Conservation (phyloP, 2,797 vertebrate species). For the Myioborus miniatus region DNA sequence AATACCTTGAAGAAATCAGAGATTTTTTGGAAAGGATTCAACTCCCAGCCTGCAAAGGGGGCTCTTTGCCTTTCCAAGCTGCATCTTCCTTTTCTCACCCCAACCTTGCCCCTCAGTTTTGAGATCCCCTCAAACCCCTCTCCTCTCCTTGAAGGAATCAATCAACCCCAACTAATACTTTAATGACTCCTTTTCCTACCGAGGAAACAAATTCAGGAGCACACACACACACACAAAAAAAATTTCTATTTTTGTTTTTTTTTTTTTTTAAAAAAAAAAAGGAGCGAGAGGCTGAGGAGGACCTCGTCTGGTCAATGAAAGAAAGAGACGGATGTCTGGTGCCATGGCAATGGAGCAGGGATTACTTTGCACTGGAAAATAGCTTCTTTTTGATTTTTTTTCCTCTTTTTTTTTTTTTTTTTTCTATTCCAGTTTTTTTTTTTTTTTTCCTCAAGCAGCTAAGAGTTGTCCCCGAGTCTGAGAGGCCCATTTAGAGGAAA, state of each 20-base stretch:
- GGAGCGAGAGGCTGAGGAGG: conserved; percentile 85
- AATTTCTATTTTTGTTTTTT: background rate
- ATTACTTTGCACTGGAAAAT: conserved; percentile 87
- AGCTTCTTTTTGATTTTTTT: conserved; percentile 48
- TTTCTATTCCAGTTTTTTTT: background rate
- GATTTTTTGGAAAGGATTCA: background rate
- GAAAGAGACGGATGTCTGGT: conserved; percentile 88
- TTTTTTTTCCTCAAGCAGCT: conserved; percentile 70
- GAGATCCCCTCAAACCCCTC: conserved; percentile 35
- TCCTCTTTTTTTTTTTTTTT: background rate
- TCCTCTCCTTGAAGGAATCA: conserved; percentile 67
- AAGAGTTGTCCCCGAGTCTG: conserved; percentile 73
- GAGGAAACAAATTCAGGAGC: conserved; percentile 70
- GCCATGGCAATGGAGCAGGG: conserved; percentile 89
- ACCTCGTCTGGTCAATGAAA: conserved; percentile 88
- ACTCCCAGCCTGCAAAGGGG: background rate
- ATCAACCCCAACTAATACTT: conserved; percentile 75
- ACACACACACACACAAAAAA: background rate
- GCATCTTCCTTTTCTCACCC: conserved; percentile 15
- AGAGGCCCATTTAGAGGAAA: conserved; percentile 72
- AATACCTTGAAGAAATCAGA: background rate
- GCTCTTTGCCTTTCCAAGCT: background rate
- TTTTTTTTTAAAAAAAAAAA: conserved; percentile 33
- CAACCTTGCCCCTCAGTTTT: conserved; percentile 20
- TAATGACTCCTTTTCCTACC: conserved; percentile 73